These are phyloP conservation scores for Amphiprion clarkii DNA, from an alignment of 2,797 vertebrate genomes.

Conservation along the genomic window DNA sequence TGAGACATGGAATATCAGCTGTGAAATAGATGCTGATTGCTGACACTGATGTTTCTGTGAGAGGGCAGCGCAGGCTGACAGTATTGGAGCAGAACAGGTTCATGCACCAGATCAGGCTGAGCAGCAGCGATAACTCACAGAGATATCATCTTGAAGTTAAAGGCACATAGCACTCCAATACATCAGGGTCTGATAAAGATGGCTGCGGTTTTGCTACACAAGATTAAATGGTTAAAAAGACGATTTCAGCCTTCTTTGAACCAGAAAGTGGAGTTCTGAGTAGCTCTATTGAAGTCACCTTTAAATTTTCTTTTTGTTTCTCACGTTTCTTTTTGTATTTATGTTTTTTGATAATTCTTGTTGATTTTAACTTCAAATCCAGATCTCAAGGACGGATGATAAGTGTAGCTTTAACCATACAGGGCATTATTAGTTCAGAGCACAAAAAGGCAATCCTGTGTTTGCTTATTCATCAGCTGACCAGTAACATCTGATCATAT, in stretches of 20 bases:
- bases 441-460: no score
- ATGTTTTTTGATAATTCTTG: no score
- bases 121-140: background rate
- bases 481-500: no score
- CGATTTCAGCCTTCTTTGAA: background rate
- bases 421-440: no score
- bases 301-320: no score
- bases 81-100: conserved; percentile 9
- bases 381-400: no score
- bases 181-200: background rate
- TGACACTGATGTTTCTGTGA: conserved; percentile 39
- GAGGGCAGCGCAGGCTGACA: conserved; percentile 23
- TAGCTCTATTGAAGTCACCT: background rate
- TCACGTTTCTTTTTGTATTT: no score
- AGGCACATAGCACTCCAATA: no score
- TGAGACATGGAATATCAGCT: conserved; percentile 22
- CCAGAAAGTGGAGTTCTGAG: background rate
- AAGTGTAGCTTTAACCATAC: no score
- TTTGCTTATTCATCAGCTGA: no score
- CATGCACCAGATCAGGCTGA: background rate
- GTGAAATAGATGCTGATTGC: conserved; percentile 40
- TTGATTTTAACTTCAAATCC: no score
- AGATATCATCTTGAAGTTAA: background rate
- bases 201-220: background rate
- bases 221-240: background rate